Conservation (phyloP, 2,888 invertebrate genomes). For the Drosophila leonis region DNA sequence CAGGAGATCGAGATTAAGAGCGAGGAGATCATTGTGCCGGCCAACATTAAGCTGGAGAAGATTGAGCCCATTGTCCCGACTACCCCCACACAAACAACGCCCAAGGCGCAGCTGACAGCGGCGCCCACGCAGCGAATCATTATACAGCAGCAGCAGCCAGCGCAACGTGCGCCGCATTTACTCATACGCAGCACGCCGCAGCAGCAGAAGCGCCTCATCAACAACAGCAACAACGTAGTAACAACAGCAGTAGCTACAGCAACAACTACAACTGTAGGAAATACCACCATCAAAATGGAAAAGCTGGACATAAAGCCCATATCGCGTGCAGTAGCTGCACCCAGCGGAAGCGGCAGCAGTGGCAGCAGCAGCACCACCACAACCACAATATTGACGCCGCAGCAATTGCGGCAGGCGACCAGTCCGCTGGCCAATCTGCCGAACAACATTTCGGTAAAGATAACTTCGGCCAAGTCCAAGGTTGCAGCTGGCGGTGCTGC, state of each 20-base stretch:
- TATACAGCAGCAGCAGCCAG: conserved; percentile 64
- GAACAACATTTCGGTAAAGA: conserved; percentile 84
- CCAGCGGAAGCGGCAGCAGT: conserved; percentile 36
- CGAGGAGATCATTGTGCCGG: conserved; percentile 82
- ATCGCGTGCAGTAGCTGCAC: conserved; percentile 51
- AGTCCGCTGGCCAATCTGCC: conserved; percentile 83
- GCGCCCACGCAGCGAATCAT: conserved; percentile 46
- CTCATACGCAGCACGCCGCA: conserved; percentile 50
- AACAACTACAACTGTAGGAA: conserved; percentile 67
- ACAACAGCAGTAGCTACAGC: conserved; percentile 23
- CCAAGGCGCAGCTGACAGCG: conserved; percentile 25
- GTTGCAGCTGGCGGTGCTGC: conserved; percentile 60
- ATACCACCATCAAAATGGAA: conserved; percentile 82
- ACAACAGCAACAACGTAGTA: conserved; percentile 45
- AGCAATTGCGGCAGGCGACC: conserved; percentile 74
- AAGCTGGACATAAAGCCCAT: conserved; percentile 83
- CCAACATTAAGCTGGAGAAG: conserved; percentile 82
- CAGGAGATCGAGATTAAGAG: conserved; percentile 84
- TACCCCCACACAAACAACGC: conserved; percentile 29
- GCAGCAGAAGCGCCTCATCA: conserved; percentile 63
- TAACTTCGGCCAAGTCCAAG: conserved; percentile 82
- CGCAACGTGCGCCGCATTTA: conserved; percentile 55
- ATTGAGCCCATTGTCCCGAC: conserved; percentile 67
- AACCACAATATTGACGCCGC: conserved; percentile 67
- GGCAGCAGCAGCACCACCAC: conserved; percentile 57